Evolutionary conservation across 2,888 invertebrate species (phyloP).

Genomic region (Trachelus stipa): DNA sequence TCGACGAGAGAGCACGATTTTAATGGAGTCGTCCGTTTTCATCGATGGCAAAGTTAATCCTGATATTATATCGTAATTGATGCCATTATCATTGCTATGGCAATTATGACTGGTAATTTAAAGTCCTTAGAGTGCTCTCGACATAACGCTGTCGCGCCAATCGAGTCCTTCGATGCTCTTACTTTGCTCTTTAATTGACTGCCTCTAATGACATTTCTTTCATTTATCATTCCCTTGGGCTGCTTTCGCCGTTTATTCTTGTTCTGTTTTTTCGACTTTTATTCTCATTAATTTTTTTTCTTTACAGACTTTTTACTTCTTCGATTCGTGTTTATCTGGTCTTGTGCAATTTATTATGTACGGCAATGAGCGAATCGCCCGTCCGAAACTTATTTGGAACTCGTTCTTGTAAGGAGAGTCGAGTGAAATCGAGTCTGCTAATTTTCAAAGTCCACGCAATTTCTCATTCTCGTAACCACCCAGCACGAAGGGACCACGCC

Average conservation of each 20-base stretch:
- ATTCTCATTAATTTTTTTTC: not conserved
- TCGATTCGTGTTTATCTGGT: not conserved
- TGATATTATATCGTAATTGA: conserved; percentile 12
- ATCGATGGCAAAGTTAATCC: not conserved
- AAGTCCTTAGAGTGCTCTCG: not conserved
- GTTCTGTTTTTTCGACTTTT: not conserved
- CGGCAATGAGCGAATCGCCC: not conserved
- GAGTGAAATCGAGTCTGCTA: conserved; percentile 2
- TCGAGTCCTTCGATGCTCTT: not conserved
- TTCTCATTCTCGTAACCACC: conserved; percentile 4
- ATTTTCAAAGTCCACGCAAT: conserved; percentile 8
- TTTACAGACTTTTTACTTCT: not conserved
- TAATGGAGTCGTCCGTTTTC: not conserved
- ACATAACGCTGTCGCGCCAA: not conserved
- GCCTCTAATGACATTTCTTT: not conserved
- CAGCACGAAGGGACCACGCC: conserved; percentile 9
- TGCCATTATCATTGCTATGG: conserved; percentile 6
- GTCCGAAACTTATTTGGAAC: not conserved
- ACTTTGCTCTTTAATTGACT: not conserved
- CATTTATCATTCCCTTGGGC: not conserved
- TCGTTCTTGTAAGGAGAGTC: not conserved
- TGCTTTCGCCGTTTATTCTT: not conserved
- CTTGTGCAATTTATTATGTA: not conserved
- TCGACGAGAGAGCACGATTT: not conserved
- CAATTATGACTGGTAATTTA: conserved; percentile 1